These are phyloP conservation scores for Enteromius thamalakanensis DNA, from an alignment of 2,797 vertebrate genomes.

Conservation along the genomic window DNA sequence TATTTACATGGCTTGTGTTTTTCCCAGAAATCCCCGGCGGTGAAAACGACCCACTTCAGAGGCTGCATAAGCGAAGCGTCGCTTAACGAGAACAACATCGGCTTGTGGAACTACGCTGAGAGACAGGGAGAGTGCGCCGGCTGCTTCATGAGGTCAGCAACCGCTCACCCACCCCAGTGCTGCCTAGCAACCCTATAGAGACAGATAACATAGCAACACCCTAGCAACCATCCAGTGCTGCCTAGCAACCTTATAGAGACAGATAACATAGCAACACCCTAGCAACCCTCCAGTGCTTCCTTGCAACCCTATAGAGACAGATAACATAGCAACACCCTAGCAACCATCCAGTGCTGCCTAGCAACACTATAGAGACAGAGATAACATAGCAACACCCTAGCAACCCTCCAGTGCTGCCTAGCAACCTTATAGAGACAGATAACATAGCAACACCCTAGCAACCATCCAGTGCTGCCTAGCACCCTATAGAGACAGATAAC, in stretches of 20 bases:
- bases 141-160: constrained; percentile 89
- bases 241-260: neutral
- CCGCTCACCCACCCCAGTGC: neutral
- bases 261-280: neutral
- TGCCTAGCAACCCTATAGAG: no score
- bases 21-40: constrained; percentile 76
- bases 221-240: no score
- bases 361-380: no score
- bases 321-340: neutral
- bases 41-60: constrained; percentile 84
- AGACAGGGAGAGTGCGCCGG: constrained; percentile 87
- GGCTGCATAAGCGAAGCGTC: constrained; percentile 88
- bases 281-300: neutral
- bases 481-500: no score
- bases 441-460: neutral
- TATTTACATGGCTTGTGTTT: neutral
- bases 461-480: neutral
- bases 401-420: no score
- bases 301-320: no score
- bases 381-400: neutral
- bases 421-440: neutral
- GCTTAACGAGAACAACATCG: constrained; percentile 87
- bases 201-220: neutral
- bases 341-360: no score
- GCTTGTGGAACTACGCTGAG: constrained; percentile 90